Base-by-base conservation (phyloP, 2,797 vertebrate species). In the Fistularia commersonii region DNA sequence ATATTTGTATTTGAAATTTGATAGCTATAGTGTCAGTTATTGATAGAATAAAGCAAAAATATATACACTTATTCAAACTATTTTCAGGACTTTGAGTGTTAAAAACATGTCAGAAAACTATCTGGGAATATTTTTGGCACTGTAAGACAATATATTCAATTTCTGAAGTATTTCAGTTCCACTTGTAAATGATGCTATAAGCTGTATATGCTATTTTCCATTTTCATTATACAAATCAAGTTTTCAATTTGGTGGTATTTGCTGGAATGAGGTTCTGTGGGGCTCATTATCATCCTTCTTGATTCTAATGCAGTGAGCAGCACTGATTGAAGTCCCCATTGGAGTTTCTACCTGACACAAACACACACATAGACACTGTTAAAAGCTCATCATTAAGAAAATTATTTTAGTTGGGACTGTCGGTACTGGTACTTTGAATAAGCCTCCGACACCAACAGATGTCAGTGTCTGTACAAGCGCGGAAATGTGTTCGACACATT, bases 141-240 rank as follows among this genome's bases (percentile, higher is more conserved):
- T 23, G 23, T 4, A 23, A 23, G 23, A 23, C 23, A 23, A 23
- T 23, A 23, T 23, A 23, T 23, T 23, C 23, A 23, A 23, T 2
- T 23, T 23, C 4, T 23, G 23, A 23, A 23, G 23, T 23, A 23
- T 23, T 23, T 23, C 4, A 2, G 23, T 23, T 23, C 2, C 23
- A 23, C 23, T 66, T 69, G 48, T 56, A 72, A 65, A 67, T 36
- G 61, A 80, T 66, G 55, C 57, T 56, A 68, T 61, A 64, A 74
- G 57, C 65, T 61, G 51, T 66, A 57, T 50, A 45, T 76, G 47
- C 45, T 66, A 69, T 55, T 64, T 77, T 65, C 61, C 68, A 58
- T 70, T 74, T 85, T 75, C 65, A 82, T 84, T 79, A 74, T 68
- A 76, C 75, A 71, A 86, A 78, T 78, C 74, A 78, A 69, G 57